Percentiles rank a stretch among this genome's conserved stretches.
These are phyloP conservation scores for Myripristis jacobus DNA, from an alignment of 2,797 vertebrate species.

Conservation along the genomic window DNA sequence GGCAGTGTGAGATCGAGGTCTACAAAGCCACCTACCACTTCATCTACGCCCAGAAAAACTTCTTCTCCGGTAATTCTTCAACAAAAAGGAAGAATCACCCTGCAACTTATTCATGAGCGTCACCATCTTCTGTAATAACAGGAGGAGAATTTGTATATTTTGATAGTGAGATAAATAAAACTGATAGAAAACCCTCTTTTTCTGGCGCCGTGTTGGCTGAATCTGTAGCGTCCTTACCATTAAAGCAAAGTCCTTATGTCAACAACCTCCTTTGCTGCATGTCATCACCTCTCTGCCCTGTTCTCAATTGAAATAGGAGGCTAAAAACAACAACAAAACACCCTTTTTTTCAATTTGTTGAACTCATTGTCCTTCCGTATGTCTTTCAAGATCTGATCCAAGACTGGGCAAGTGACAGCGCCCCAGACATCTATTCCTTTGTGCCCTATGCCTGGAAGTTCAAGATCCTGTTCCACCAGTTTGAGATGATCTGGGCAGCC, in stretches of 20 bases:
- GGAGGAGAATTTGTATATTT: no score
- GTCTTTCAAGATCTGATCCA: conserved; percentile 91
- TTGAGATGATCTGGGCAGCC: conserved; percentile 99
- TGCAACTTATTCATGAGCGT: no score
- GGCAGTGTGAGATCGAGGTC: conserved; percentile 98
- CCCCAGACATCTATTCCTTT: conserved; percentile 98
- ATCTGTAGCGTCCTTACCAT: no score
- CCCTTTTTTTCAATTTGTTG: not conserved
- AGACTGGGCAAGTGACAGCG: conserved; percentile 97
- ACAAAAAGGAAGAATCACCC: not conserved
- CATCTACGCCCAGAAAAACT: conserved; percentile 99
- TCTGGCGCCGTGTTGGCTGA: no score
- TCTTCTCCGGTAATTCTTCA: conserved; percentile 90
- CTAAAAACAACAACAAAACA: not conserved
- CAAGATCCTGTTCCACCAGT: conserved; percentile 97
- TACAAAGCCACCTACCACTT: conserved; percentile 99
- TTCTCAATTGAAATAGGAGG: no score
- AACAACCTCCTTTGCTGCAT: no score
- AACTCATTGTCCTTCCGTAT: not conserved
- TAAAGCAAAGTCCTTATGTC: no score
- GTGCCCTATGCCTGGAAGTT: conserved; percentile 98
- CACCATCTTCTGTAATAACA: no score
- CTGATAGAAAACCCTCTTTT: accelerated
- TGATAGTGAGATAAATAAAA: not conserved
- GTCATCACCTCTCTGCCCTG: no score